These are phyloP conservation scores for Anguilla rostrata DNA, from an alignment of 2,113 vertebrate species.

Conservation along the genomic window DNA sequence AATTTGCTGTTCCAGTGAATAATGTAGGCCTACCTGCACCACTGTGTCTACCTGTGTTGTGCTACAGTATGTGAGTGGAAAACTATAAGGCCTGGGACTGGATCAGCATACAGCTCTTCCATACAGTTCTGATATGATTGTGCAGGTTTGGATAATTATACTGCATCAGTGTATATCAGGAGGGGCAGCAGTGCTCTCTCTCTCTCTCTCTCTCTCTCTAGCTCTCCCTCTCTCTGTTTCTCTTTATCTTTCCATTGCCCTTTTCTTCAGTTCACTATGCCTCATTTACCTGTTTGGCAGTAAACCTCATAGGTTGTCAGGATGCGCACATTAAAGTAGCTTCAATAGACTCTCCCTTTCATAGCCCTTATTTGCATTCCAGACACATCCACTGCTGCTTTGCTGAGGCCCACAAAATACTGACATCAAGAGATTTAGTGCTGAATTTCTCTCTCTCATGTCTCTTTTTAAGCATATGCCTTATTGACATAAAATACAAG, in stretches of 20 bases:
- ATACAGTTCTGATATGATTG: not conserved
- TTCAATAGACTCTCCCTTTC: not conserved
- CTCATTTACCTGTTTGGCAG: not conserved
- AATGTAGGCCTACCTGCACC: not conserved
- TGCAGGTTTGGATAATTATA: not conserved
- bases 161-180: not conserved
- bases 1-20: not conserved
- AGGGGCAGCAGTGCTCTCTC: not conserved
- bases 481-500: too few relatives aligned
- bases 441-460: not conserved
- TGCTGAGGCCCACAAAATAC: not conserved
- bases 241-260: not conserved
- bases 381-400: not conserved
- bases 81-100: not conserved
- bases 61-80: not conserved
- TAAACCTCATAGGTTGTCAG: not conserved
- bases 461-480: not conserved
- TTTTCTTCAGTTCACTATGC: not conserved
- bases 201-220: not conserved
- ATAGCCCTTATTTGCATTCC: not conserved
- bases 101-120: not conserved
- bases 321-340: not conserved
- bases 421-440: not conserved
- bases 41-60: not conserved
- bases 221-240: not conserved